Percentiles rank a stretch among this genome's conserved stretches.
phyloP scores from a whole-genome alignment of 1,140 invertebrate genomes.

The Ostrea edulis region DNA sequence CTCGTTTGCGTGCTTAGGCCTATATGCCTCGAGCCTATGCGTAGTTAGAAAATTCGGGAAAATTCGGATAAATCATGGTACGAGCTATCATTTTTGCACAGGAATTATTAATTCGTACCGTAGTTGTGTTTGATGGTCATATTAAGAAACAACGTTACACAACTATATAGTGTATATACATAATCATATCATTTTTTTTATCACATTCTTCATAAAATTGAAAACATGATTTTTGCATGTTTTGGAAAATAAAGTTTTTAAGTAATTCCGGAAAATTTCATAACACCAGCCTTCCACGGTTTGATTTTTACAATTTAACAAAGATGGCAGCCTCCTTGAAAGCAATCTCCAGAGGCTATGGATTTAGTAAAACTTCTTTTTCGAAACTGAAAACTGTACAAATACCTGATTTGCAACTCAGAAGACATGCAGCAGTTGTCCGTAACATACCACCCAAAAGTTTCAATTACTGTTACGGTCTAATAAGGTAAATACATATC shows the following conservation, averaged over 20 bases:
- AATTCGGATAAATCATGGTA: neutral
- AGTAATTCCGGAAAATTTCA: neutral
- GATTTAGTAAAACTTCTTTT: neutral
- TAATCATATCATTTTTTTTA: too few species aligned
- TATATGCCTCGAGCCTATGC: too few species aligned
- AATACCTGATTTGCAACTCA: neutral
- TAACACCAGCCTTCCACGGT: neutral
- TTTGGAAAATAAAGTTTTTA: neutral
- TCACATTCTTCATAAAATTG: neutral
- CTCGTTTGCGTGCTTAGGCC: too few species aligned
- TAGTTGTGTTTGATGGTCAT: neutral
- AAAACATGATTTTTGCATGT: neutral
- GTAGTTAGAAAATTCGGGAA: neutral
- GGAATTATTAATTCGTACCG: neutral
- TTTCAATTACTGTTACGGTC: constrained; percentile 18
- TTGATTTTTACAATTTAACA: neutral
- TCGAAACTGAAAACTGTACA: neutral
- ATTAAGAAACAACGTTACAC: neutral
- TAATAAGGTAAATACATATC: neutral
- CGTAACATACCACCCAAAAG: neutral
- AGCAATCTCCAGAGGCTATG: constrained; percentile 4
- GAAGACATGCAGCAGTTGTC: constrained; percentile 5
- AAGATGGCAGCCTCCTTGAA: constrained; percentile 35
- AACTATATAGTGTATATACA: neutral
- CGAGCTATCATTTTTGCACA: neutral